Evolutionary conservation across 1,140 invertebrate species (phyloP).

Genomic region (Danaus melanippus): DNA sequence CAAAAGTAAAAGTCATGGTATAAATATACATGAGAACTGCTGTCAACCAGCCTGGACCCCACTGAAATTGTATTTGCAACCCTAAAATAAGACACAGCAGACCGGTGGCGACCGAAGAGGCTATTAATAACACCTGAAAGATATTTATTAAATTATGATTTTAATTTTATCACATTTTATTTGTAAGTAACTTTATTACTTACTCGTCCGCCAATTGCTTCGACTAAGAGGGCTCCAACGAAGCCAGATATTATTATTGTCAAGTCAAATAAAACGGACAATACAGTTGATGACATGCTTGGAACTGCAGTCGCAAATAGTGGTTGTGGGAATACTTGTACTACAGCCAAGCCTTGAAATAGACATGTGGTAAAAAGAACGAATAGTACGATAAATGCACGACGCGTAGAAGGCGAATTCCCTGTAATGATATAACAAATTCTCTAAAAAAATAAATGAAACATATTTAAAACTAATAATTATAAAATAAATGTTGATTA

Average conservation of each 20-base stretch:
- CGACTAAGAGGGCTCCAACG: constrained; percentile 30
- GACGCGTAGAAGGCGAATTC: constrained; percentile 30
- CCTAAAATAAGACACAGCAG: constrained; percentile 33
- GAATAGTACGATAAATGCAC: constrained; percentile 21
- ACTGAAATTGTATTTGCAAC: too few species aligned
- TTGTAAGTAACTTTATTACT: too few species aligned
- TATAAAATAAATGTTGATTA: too few species aligned
- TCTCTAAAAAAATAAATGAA: too few species aligned
- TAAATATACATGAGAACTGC: constrained; percentile 32
- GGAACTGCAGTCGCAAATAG: constrained; percentile 27
- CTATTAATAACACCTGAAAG: constrained; percentile 37
- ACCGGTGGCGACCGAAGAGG: constrained; percentile 27
- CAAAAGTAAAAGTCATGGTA: constrained; percentile 25
- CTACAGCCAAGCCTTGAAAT: constrained; percentile 33
- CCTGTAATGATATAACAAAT: constrained; percentile 20
- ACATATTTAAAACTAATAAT: too few species aligned
- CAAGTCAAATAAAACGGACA: constrained; percentile 29
- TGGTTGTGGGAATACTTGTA: constrained; percentile 33
- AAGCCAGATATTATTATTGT: constrained; percentile 24
- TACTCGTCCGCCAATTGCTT: constrained; percentile 28
- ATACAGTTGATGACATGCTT: too few species aligned
- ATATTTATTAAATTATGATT: too few species aligned
- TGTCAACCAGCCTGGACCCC: too few species aligned
- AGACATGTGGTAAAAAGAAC: constrained; percentile 22
- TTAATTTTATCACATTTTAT: too few species aligned